Evolutionary conservation across 2,797 vertebrate species (phyloP).

Genomic region (Catamblyrhynchus diadema): DNA sequence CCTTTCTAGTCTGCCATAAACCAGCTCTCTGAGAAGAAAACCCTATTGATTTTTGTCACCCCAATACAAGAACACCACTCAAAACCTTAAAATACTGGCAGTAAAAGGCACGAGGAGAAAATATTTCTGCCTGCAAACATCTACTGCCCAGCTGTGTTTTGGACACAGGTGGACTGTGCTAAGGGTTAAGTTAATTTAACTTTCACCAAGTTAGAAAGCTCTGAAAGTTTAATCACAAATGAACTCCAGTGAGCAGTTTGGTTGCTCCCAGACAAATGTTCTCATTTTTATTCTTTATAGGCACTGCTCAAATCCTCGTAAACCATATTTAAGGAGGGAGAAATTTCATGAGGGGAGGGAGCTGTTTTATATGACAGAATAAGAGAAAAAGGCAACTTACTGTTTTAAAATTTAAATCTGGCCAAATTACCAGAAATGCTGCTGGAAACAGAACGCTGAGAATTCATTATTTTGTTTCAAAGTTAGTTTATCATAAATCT

Average conservation of each 20-base stretch:
- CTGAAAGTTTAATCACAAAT: slow-evolving; percentile 36
- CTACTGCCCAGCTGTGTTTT: not conserved
- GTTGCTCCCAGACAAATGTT: slow-evolving; percentile 35
- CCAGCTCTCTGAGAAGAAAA: not conserved
- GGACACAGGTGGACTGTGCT: not conserved
- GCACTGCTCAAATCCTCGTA: slow-evolving; percentile 18
- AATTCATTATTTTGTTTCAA: slow-evolving; percentile 76
- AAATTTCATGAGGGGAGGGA: slow-evolving; percentile 32
- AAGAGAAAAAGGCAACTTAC: slow-evolving; percentile 57
- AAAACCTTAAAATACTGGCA: not conserved
- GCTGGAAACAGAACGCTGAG: slow-evolving; percentile 50
- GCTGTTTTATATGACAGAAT: slow-evolving; percentile 31
- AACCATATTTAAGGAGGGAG: slow-evolving; percentile 51
- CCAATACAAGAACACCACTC: not conserved
- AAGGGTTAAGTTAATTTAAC: slow-evolving; percentile 43
- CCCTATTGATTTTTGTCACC: not conserved
- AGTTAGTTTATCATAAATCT: slow-evolving; percentile 80
- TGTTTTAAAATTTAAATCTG: slow-evolving; percentile 71
- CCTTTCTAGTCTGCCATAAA: not conserved
- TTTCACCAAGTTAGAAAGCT: slow-evolving; percentile 9
- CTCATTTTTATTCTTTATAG: slow-evolving; percentile 57
- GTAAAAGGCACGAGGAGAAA: not conserved
- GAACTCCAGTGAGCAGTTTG: slow-evolving; percentile 27
- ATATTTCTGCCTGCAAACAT: not conserved
- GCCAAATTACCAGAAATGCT: slow-evolving; percentile 64